Conservation (phyloP, 2,888 invertebrate species). For the Ennomos quercinarius region DNA sequence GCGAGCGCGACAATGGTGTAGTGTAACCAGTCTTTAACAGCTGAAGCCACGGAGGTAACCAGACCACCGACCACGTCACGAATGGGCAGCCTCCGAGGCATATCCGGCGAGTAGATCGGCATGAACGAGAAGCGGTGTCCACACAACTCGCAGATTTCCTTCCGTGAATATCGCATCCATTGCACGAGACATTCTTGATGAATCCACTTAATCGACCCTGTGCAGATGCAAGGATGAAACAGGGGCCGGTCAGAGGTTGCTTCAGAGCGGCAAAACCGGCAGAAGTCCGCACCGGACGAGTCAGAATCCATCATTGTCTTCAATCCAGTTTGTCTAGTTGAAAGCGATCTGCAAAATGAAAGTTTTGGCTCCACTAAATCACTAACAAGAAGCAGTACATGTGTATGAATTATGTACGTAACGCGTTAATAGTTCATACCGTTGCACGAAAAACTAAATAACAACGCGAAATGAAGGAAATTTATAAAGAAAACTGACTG, state of each 20-base stretch:
- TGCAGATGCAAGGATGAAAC: slow-evolving; percentile 99
- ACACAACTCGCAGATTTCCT: slow-evolving; percentile 99
- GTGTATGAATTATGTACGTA: slow-evolving; percentile 17
- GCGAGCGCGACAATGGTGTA: slow-evolving; percentile 98
- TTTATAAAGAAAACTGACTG: slow-evolving; percentile 53
- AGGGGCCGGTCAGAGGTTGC: slow-evolving; percentile 96
- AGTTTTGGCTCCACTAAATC: slow-evolving; percentile 31
- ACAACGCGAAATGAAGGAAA: slow-evolving; percentile 54
- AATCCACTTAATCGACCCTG: slow-evolving; percentile 99
- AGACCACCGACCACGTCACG: slow-evolving; percentile 96
- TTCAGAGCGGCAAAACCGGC: slow-evolving; percentile 98
- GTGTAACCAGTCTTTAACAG: slow-evolving; percentile 98
- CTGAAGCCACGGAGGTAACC: slow-evolving; percentile 94
- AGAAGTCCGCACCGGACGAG: slow-evolving; percentile 92
- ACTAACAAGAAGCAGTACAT: slow-evolving; percentile 8
- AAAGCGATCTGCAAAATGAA: slow-evolving; percentile 68
- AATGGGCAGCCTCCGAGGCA: slow-evolving; percentile 98
- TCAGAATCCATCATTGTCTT: slow-evolving; percentile 79
- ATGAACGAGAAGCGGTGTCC: slow-evolving; percentile 99
- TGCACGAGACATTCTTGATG: slow-evolving; percentile 99
- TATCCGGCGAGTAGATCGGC: slow-evolving; percentile 99
- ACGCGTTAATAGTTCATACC: slow-evolving; percentile 50
- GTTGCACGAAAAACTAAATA: slow-evolving; percentile 48
- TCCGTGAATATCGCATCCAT: slow-evolving; percentile 99
- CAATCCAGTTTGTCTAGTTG: slow-evolving; percentile 77